Evolutionary conservation across 2,888 invertebrate species (phyloP), one percentile per base, ranked within the genome.

Genomic region (Apamea crenata): DNA sequence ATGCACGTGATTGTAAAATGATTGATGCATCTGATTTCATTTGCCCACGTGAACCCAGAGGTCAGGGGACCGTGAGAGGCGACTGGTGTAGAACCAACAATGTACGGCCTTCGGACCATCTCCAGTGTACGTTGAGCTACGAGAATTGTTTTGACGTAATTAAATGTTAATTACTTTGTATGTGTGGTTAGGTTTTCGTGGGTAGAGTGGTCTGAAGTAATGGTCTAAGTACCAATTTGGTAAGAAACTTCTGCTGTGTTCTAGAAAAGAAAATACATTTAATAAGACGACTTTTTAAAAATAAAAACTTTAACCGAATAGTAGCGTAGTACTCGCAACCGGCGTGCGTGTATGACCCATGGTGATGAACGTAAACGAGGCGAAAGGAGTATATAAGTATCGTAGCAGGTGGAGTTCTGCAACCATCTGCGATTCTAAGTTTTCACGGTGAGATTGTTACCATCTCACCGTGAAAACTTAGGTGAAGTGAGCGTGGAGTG

Each of bases 1-100:
- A 86, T 90, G 81, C 88, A 84, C 87, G 85, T 91, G 93, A 92
- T 93, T 93, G 91, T 92, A 89, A 83, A 83, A 89, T 94, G 94
- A 94, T 94, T 93, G 94, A 94, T 94, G 92, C 92, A 91, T 91
- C 93, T 91, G 93, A 92, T 92, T 94, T 92, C 93, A 93, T 94
- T 93, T 93, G 93, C 91, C 89, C 92, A 92, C 88, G 89, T 92
- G 94, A 93, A 92, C 89, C 87, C 86, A 89, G 90, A 83, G 93
- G 93, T 93, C 93, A 90, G 78, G 88, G 86, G 94, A 92, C 89
- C 93, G 94, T 93, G 94, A 92, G 94, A 93, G 89, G 87, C 84
- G 87, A 84, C 71, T 80, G 85, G 81, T 78, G 83, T 75, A 81
- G 74, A 77, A 86, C 86, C 82, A 77, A 90, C 89, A 91, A 89